These are phyloP conservation scores for Campoletis raptor DNA, from an alignment of 2,888 invertebrate genomes.

Conservation along the genomic window DNA sequence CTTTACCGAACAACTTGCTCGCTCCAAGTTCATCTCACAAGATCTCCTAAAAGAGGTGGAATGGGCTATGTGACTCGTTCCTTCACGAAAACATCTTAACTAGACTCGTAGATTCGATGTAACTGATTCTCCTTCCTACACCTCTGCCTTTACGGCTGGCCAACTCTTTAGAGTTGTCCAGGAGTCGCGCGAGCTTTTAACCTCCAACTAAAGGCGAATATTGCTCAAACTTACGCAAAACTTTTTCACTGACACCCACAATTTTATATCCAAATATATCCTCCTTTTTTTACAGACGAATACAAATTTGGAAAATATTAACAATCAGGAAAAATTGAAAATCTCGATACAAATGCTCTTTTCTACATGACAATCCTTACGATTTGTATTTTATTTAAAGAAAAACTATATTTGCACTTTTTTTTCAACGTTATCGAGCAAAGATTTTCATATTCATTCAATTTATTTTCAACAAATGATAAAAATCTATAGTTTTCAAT, in stretches of 20 bases:
- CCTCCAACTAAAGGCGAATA: neutral
- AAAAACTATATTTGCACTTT: neutral
- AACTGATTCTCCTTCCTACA: slow-evolving; percentile 56
- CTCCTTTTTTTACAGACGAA: neutral
- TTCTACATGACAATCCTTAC: too few relatives aligned
- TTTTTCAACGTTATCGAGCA: neutral
- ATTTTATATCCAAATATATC: neutral
- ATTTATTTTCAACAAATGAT: too few relatives aligned
- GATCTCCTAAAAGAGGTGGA: slow-evolving; percentile 38
- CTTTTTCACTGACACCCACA: slow-evolving; percentile 44
- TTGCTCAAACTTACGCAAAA: slow-evolving; percentile 43
- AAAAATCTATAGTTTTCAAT: too few relatives aligned
- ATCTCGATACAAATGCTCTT: too few relatives aligned
- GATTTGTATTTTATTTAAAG: neutral
- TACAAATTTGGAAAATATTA: neutral
- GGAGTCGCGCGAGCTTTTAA: neutral
- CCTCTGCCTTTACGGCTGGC: neutral
- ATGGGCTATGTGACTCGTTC: slow-evolving; percentile 48
- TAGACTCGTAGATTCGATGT: slow-evolving; percentile 61
- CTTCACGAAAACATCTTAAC: slow-evolving; percentile 62
- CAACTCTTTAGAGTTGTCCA: neutral
- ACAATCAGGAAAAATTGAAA: too few relatives aligned
- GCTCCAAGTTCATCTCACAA: slow-evolving; percentile 63
- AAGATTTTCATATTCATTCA: neutral
- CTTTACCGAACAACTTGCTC: slow-evolving; percentile 65